Conservation (phyloP, 92 coral and sea anemone genomes). For the Chrysogorgia sp. region DNA sequence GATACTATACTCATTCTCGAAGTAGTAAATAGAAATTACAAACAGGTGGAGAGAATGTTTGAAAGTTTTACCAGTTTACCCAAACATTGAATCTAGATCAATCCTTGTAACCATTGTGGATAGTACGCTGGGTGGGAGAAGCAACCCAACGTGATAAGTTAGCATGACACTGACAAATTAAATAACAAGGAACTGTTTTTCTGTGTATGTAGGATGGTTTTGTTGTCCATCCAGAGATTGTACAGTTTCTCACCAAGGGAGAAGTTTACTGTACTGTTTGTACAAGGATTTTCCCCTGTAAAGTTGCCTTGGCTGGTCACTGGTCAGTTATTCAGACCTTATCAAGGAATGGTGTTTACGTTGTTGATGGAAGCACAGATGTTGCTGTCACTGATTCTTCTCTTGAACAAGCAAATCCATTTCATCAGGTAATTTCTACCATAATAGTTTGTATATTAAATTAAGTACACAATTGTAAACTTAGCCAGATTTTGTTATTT, state of each 20-base stretch:
- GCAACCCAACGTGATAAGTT: no score
- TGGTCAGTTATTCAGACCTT: conserved; percentile 92
- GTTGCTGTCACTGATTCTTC: conserved; percentile 95
- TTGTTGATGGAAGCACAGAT: conserved; percentile 85
- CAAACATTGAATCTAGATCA: no score
- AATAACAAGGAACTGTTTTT: neutral
- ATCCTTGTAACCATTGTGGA: no score
- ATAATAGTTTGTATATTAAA: neutral
- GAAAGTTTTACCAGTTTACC: no score
- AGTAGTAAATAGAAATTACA: no score
- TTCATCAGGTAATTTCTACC: conserved; percentile 69
- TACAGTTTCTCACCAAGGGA: conserved; percentile 78
- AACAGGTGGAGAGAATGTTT: no score
- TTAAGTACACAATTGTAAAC: neutral
- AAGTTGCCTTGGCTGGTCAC: conserved; percentile 77
- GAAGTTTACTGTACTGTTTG: conserved; percentile 87
- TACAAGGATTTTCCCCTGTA: conserved; percentile 68
- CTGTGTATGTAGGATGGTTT: conserved; percentile 63
- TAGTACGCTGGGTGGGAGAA: no score
- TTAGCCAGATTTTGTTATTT: neutral
- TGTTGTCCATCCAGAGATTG: conserved; percentile 84
- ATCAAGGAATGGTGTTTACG: conserved; percentile 90
- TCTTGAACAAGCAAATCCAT: conserved; percentile 82
- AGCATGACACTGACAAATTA: no score
- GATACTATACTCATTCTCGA: no score